These are phyloP conservation scores for Drosophila grimshawi DNA, from an alignment of 1,140 invertebrate species.

Conservation along the genomic window DNA sequence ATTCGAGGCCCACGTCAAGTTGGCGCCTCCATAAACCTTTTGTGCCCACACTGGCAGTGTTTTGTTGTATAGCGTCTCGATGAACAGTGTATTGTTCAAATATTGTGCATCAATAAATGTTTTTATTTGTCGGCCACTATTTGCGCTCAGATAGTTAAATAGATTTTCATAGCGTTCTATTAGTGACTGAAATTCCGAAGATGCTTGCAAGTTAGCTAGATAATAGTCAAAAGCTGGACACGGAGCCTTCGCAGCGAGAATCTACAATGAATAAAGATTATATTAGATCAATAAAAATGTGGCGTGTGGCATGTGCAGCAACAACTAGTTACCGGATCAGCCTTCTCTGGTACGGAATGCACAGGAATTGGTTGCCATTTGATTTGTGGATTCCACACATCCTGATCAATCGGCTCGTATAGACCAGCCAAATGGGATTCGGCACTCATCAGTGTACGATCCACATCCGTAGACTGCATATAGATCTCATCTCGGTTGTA, in stretches of 20 bases:
- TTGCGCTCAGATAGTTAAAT: slow-evolving; percentile 87
- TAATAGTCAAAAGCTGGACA: slow-evolving; percentile 89
- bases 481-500: slow-evolving; percentile 88
- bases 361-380: slow-evolving; percentile 96
- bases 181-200: slow-evolving; percentile 86
- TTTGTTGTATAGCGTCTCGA: slow-evolving; percentile 89
- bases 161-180: slow-evolving; percentile 87
- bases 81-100: slow-evolving; percentile 89
- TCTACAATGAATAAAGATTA: slow-evolving; percentile 17
- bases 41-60: slow-evolving; percentile 90
- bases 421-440: slow-evolving; percentile 92
- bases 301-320: background rate
- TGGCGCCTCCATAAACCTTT: slow-evolving; percentile 84
- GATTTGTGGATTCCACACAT: slow-evolving; percentile 89
- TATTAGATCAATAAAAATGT: background rate
- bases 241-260: slow-evolving; percentile 87
- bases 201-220: slow-evolving; percentile 85
- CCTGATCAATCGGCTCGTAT: slow-evolving; percentile 87
- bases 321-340: slow-evolving; percentile 86
- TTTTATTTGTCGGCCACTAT: slow-evolving; percentile 86
- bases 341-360: slow-evolving; percentile 89
- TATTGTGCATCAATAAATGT: slow-evolving; percentile 86
- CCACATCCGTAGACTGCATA: slow-evolving; percentile 92
- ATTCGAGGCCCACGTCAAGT: slow-evolving; percentile 85
- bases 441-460: slow-evolving; percentile 96